Evolutionary conservation across 2,113 vertebrate species (phyloP).

Genomic region (Tricholaema leucomelas): DNA sequence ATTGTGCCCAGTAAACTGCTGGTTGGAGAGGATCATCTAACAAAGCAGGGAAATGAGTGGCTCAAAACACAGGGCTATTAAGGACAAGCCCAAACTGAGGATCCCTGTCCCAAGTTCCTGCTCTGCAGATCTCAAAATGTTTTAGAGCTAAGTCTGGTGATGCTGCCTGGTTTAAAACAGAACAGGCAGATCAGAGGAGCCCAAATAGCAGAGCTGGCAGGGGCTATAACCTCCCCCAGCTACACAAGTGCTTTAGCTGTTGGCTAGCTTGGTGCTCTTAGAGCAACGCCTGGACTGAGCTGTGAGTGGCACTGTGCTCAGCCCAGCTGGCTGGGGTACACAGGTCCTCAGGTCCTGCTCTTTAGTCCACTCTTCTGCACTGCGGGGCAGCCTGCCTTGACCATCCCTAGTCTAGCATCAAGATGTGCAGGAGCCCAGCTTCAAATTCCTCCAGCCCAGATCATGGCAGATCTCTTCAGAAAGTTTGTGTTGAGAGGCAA

Average conservation of each 20-base stretch:
- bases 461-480: background rate
- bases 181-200: background rate
- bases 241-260: background rate
- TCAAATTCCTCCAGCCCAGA: background rate
- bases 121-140: background rate
- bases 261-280: background rate
- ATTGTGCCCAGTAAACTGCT: background rate
- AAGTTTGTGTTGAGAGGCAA: background rate
- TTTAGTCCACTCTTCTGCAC: background rate
- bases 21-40: background rate
- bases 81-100: background rate
- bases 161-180: background rate
- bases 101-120: background rate
- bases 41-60: background rate
- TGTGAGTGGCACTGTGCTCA: fast-evolving
- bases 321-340: background rate
- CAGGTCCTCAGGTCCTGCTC: background rate
- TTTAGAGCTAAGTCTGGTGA: background rate
- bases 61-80: background rate
- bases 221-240: background rate
- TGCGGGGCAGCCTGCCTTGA: background rate
- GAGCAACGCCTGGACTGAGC: background rate
- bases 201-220: background rate
- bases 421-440: background rate
- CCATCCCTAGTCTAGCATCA: background rate